phyloP scores from a whole-genome alignment of 1,140 invertebrate species.

The Eurosta solidaginis region DNA sequence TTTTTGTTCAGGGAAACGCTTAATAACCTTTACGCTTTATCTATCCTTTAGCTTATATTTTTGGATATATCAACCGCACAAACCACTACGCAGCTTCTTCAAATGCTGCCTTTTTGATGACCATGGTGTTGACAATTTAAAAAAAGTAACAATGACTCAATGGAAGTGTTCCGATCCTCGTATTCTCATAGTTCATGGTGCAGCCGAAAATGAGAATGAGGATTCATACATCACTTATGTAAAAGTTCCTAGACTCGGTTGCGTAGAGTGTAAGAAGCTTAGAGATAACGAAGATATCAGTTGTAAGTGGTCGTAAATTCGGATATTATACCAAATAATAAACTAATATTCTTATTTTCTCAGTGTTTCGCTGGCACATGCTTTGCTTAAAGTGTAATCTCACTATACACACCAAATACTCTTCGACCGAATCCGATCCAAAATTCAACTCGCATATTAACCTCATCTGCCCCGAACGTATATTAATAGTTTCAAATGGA shows the following conservation, averaged over 20 bases:
- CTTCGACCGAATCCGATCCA: slow-evolving; percentile 54
- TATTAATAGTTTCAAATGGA: slow-evolving; percentile 55
- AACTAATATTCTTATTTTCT: not conserved
- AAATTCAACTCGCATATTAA: slow-evolving; percentile 53
- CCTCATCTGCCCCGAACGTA: slow-evolving; percentile 54
- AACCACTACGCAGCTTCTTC: slow-evolving; percentile 49
- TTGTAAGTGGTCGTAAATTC: not conserved
- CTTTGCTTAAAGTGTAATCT: slow-evolving; percentile 58
- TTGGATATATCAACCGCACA: slow-evolving; percentile 56
- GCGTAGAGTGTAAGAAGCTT: slow-evolving; percentile 57
- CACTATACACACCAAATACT: slow-evolving; percentile 59
- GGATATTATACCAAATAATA: not conserved
- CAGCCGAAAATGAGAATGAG: slow-evolving; percentile 53
- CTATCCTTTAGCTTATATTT: slow-evolving; percentile 50
- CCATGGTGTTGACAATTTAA: slow-evolving; percentile 64
- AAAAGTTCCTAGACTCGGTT: slow-evolving; percentile 59
- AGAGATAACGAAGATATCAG: slow-evolving; percentile 41
- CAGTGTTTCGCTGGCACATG: slow-evolving; percentile 52
- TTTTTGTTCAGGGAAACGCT: not conserved
- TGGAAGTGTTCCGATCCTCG: slow-evolving; percentile 65
- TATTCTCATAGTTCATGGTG: slow-evolving; percentile 64
- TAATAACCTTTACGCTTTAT: not conserved
- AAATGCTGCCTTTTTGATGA: slow-evolving; percentile 65
- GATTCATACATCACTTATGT: slow-evolving; percentile 58
- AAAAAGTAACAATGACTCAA: slow-evolving; percentile 65